Evolutionary conservation across 2,797 vertebrate species (phyloP).

Genomic region (Diplodus puntazzo): DNA sequence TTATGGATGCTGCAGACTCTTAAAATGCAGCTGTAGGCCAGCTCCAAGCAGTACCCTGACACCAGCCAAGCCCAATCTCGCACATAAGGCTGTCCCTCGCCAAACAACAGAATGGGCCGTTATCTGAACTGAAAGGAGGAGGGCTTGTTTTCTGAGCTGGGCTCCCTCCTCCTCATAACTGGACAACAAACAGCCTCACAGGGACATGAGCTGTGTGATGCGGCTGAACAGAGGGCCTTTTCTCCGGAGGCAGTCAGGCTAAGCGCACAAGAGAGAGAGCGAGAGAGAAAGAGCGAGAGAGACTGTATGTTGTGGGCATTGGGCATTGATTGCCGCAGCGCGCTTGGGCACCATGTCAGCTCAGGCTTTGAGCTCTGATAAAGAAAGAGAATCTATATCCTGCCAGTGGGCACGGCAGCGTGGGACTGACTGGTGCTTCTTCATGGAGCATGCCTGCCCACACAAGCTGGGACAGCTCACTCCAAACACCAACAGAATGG

Average conservation of each 20-base stretch:
- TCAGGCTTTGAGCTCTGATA: conserved; percentile 74
- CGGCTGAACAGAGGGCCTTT: conserved; percentile 88
- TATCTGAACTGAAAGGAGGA: conserved; percentile 83
- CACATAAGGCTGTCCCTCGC: conserved; percentile 80
- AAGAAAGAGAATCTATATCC: conserved; percentile 79
- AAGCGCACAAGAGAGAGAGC: conserved; percentile 77
- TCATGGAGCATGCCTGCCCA: conserved; percentile 70
- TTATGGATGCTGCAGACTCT: conserved; percentile 68
- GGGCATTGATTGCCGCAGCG: conserved; percentile 76
- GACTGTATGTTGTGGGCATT: conserved; percentile 73
- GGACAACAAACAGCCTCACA: conserved; percentile 87
- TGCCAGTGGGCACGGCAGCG: conserved; percentile 77
- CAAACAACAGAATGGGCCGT: conserved; percentile 80
- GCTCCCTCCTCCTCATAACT: conserved; percentile 78
- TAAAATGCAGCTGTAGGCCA: conserved; percentile 77
- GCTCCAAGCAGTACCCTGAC: conserved; percentile 81
- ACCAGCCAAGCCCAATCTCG: conserved; percentile 79
- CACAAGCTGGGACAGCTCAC: conserved; percentile 80
- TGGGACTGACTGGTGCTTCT: conserved; percentile 80
- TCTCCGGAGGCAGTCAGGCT: conserved; percentile 90
- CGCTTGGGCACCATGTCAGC: conserved; percentile 77
- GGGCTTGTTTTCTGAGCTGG: conserved; percentile 80
- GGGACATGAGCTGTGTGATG: conserved; percentile 84
- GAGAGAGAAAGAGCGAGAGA: conserved; percentile 38
- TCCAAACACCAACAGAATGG: conserved; percentile 71